Evolutionary conservation across 2,888 invertebrate species (phyloP), one percentile per base, ranked within the genome.

Genomic region (Drosophila paramelanica): DNA sequence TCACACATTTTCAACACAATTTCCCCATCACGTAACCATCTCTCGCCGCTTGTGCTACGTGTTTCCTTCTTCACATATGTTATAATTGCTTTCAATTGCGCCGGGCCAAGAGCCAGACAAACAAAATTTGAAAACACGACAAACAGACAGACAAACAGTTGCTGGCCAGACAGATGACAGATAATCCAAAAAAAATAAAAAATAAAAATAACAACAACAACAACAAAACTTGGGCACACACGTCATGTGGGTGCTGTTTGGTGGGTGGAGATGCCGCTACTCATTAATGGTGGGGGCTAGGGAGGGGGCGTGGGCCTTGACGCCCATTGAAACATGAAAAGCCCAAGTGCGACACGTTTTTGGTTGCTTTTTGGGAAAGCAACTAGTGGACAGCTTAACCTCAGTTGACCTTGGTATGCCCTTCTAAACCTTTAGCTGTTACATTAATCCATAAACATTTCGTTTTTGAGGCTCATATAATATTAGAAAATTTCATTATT

Each of bases 41-140:
- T 39, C 5, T n/a, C n/a, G 38, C 38, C n/a, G 50, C 49, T 31
- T 20, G 27, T 39, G 27, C 49, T 49, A 46, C 31, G 66, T 59
- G 75, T 71, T 75, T 76, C 75, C 75, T 76, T 72, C 75, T 76
- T 71, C 75, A 60, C 72, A 76, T 67, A 67, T 77, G 73, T 81
- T 84, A 82, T 84, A 82, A 82, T 82, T 82, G 85, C 82, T 82
- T 82, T 77, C 77, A 84, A 82, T 82, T 82, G 79, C 78, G 55
- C 25, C 61, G 66, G 64, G 66, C 73, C 60, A 70, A 71, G 72
- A 72, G 81, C 78, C 75, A 67, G 64, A 49, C 73, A 77, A 72
- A 67, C 67, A 42, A 20, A 41, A 51, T 31, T 31, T 8, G 57
- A 81, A 59, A 64, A 73, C 71, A 46, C 38, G 47, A 27, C 53